Evolutionary conservation across 2,888 invertebrate genomes (phyloP).

Genomic region (Petrophora chlorosata): DNA sequence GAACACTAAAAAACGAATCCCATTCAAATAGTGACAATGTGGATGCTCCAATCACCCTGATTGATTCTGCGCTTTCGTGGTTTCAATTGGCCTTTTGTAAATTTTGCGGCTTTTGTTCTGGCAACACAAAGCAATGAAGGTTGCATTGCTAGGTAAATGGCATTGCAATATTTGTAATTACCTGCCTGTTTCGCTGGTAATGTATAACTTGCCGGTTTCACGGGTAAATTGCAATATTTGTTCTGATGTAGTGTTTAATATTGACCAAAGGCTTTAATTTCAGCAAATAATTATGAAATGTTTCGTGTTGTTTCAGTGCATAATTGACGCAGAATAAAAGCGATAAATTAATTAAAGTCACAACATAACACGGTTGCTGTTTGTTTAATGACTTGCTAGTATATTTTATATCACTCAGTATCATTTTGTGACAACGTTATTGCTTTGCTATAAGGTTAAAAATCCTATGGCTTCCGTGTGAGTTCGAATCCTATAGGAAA

Average conservation of each 20-base stretch:
- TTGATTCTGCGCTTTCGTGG: constrained; percentile 45
- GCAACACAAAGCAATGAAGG: no score
- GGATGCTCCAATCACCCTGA: constrained; percentile 54
- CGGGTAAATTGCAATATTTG: background rate
- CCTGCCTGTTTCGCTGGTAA: background rate
- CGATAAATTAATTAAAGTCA: no score
- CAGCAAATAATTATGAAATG: background rate
- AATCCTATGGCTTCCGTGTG: no score
- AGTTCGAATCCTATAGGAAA: no score
- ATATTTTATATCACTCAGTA: no score
- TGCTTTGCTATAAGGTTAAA: no score
- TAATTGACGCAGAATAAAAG: constrained; percentile 6
- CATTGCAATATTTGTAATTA: constrained; percentile 5
- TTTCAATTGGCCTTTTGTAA: constrained; percentile 42
- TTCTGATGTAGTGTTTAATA: background rate
- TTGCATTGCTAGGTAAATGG: background rate
- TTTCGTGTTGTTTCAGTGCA: background rate
- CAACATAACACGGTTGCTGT: no score
- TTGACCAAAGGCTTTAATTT: background rate
- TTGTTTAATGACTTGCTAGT: no score
- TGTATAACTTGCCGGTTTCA: no score
- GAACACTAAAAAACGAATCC: constrained; percentile 3
- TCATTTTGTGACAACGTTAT: no score
- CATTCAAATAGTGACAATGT: constrained; percentile 31
- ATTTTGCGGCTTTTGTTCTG: constrained; percentile 15